Percentiles rank a stretch among this genome's conserved stretches.
phyloP scores from a whole-genome alignment of 2,113 vertebrate genomes.

The Gavialis gangeticus region DNA sequence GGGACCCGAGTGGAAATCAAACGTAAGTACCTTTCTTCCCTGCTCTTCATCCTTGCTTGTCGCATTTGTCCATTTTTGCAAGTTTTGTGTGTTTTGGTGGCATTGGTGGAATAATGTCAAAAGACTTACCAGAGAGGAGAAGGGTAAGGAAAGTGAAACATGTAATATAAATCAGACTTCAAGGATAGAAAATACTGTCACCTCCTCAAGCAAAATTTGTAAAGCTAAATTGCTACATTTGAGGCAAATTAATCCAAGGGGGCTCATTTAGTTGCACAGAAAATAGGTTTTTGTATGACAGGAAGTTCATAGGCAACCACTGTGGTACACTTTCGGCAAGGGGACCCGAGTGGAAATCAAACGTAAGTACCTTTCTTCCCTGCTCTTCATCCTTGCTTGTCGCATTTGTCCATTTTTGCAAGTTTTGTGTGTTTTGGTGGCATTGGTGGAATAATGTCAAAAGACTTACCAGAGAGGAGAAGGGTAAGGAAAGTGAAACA shows the following conservation, averaged over 20 bases:
- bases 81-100: background rate
- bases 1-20: constrained; percentile 39
- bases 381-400: background rate
- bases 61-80: background rate
- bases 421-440: background rate
- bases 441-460: background rate
- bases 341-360: constrained; percentile 39
- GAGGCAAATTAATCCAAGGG: background rate
- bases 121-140: background rate
- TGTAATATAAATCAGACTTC: background rate
- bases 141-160: background rate
- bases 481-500: background rate
- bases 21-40: constrained; percentile 44
- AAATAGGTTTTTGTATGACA: background rate
- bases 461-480: background rate
- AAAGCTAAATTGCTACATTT: background rate
- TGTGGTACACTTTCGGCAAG: background rate
- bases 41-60: background rate
- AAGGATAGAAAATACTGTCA: background rate
- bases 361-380: constrained; percentile 44
- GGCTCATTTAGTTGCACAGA: background rate
- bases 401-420: background rate
- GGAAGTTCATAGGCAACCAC: background rate
- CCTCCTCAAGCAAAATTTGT: background rate
- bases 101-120: background rate